Evolutionary conservation across 2,888 invertebrate genomes (phyloP).

Genomic region (Pseudococcus longispinus): DNA sequence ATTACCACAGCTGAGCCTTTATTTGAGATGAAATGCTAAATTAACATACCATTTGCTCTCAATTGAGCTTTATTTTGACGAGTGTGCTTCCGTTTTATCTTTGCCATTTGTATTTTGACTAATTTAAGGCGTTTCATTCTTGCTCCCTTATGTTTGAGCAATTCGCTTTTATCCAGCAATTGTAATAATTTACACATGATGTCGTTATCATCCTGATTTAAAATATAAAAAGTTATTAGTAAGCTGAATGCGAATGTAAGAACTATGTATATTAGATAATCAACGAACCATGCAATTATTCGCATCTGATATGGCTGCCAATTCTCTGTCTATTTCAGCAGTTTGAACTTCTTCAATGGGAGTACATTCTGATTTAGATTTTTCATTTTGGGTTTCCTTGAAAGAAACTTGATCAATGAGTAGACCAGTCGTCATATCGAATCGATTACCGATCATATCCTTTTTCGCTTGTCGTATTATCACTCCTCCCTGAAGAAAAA

Average conservation of each 20-base stretch:
- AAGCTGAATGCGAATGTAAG: neutral
- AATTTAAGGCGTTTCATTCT: slow-evolving; percentile 68
- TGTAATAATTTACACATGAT: slow-evolving; percentile 68
- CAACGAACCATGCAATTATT: slow-evolving; percentile 58
- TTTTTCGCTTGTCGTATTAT: slow-evolving; percentile 81
- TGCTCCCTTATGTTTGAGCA: slow-evolving; percentile 68
- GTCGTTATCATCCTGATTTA: slow-evolving; percentile 60
- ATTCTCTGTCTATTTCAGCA: slow-evolving; percentile 67
- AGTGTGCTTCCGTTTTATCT: slow-evolving; percentile 62
- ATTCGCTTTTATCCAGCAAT: slow-evolving; percentile 69
- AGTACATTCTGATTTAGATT: slow-evolving; percentile 58
- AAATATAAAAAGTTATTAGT: neutral
- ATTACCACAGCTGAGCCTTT: no score
- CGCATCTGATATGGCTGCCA: slow-evolving; percentile 63
- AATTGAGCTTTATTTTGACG: slow-evolving; percentile 40
- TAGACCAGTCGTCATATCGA: slow-evolving; percentile 57
- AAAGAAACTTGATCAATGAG: slow-evolving; percentile 44
- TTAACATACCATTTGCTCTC: neutral
- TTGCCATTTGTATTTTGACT: slow-evolving; percentile 68
- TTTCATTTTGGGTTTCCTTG: slow-evolving; percentile 21
- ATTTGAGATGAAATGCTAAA: neutral
- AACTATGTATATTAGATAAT: neutral
- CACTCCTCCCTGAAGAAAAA: slow-evolving; percentile 72
- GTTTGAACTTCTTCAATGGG: slow-evolving; percentile 65
- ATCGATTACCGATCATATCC: slow-evolving; percentile 72